Conservation (phyloP, 2,113 vertebrate species). For the Rallus limicola region DNA sequence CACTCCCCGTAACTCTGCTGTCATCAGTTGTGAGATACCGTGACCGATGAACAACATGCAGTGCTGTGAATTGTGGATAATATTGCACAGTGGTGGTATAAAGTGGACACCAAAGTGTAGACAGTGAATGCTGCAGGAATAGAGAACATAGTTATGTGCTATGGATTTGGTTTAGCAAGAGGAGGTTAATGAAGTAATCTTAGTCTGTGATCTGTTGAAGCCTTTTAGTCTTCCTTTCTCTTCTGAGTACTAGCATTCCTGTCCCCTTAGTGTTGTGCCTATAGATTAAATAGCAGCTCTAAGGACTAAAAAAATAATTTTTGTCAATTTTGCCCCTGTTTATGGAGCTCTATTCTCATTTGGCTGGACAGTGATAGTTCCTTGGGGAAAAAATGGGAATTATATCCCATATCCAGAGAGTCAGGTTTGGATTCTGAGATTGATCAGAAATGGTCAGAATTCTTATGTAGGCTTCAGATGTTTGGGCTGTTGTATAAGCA, state of each 20-base stretch:
- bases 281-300: not conserved
- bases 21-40: not conserved
- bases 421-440: not conserved
- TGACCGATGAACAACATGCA: not conserved
- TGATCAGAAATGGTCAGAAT: not conserved
- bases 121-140: not conserved
- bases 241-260: not conserved
- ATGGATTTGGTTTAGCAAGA: not conserved
- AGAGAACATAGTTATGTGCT: not conserved
- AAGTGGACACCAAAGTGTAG: not conserved
- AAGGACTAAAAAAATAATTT: not conserved
- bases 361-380: not conserved
- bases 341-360: not conserved
- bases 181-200: not conserved
- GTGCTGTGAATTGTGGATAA: not conserved
- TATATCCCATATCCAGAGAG: not conserved
- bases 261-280: not conserved
- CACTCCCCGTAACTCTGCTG: accelerated
- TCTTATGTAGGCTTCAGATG: not conserved
- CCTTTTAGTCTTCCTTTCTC: not conserved
- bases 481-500: not conserved
- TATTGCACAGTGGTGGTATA: not conserved
- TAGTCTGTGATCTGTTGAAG: not conserved
- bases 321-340: not conserved
- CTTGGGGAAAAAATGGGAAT: not conserved